phyloP scores from a whole-genome alignment of 1,140 invertebrate genomes.

The Macrocentrus cingulum region DNA sequence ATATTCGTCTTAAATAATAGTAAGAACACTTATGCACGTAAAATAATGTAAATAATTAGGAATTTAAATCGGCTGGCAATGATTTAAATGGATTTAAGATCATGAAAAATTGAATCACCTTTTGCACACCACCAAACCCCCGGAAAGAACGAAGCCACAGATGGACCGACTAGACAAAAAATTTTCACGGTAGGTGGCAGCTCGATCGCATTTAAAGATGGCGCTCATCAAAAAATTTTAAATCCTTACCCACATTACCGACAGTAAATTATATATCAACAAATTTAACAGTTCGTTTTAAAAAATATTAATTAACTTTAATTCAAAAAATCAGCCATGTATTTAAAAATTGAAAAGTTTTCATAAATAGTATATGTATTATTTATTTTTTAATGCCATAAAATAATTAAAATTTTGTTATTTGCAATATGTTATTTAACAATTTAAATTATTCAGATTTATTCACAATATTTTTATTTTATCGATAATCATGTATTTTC shows the following conservation, averaged over 20 bases:
- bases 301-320: no score
- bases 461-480: no score
- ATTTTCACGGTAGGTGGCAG: not conserved
- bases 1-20: not conserved
- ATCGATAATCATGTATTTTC: slow-evolving; percentile 15
- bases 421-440: no score
- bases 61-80: slow-evolving; percentile 25
- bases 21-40: not conserved
- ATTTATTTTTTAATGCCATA: no score
- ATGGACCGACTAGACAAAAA: not conserved
- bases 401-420: no score
- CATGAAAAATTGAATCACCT: slow-evolving; percentile 40
- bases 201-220: not conserved
- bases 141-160: slow-evolving; percentile 36
- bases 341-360: no score
- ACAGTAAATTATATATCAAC: not conserved
- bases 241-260: not conserved
- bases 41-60: slow-evolving; percentile 9
- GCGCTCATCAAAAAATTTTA: not conserved
- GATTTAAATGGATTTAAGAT: slow-evolving; percentile 33
- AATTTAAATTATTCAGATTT: no score
- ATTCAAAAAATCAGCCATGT: no score
- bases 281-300: no score
- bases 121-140: slow-evolving; percentile 34
- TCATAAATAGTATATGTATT: no score